A percentile compares a stretch with the other conserved stretches of the same genome.
Evolutionary conservation across 2,888 invertebrate species (phyloP).

Genomic region (Odontocerum albicorne): DNA sequence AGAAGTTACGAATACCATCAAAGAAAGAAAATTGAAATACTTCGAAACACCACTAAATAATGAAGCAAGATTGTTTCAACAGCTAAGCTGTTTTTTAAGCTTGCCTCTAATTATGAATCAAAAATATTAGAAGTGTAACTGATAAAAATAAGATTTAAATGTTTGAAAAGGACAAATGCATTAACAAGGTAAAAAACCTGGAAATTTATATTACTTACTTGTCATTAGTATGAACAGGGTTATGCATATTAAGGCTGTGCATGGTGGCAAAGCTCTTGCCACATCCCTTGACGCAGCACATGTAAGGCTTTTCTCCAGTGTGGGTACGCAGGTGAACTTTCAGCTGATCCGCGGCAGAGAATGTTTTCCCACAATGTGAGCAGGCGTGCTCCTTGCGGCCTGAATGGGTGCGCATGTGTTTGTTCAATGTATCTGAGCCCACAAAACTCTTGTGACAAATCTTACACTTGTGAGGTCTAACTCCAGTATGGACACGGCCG

Average conservation of each 20-base stretch:
- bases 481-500: conserved; percentile 18
- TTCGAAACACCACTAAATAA: too few relatives aligned
- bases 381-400: conserved; percentile 15
- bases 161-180: too few relatives aligned
- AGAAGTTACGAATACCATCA: too few relatives aligned
- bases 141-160: not conserved
- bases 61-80: too few relatives aligned
- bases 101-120: too few relatives aligned
- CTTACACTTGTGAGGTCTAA: conserved; percentile 9
- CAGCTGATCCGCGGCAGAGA: conserved; percentile 17
- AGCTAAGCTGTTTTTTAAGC: too few relatives aligned
- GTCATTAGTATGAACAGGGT: conserved; percentile 21
- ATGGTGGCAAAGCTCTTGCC: conserved; percentile 20
- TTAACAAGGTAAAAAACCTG: not conserved
- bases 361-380: conserved; percentile 13
- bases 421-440: conserved; percentile 19
- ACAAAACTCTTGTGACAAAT: conserved; percentile 21
- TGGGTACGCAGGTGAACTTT: conserved; percentile 22
- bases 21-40: too few relatives aligned
- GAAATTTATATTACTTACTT: conserved; percentile 11
- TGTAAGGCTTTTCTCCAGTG: conserved; percentile 26
- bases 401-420: conserved; percentile 20
- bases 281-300: conserved; percentile 13
- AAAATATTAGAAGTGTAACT: too few relatives aligned
- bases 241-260: conserved; percentile 25